Base-by-base conservation (phyloP, 1,140 invertebrate species). In the Atta cephalotes region DNA sequence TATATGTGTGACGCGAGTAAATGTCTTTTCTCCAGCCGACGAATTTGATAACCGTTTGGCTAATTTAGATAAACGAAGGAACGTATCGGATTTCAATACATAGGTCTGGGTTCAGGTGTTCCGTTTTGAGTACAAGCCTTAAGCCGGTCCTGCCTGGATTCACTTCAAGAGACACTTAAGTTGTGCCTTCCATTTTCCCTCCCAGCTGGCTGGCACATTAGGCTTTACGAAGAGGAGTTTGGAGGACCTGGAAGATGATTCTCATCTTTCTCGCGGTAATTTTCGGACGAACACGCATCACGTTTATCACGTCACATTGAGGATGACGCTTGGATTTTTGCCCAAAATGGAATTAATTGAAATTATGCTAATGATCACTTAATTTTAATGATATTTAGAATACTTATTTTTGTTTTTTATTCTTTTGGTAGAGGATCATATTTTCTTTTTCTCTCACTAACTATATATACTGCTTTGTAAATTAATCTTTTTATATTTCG, bases 271-370 rank as follows among this genome's bases (percentile, higher is more conserved):
- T 77, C 84, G 18, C 60, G 45, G 39, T 68, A 72, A 51, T 66
- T 87, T 76, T 82, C 51, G 79, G 35, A 25, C 68, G 35, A 68
- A 66, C 80, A 72, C 70, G 68, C 60, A 76, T 85, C 66, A 56
- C 60, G 62, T 31, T 76, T 53, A 76, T 85, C 66, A 62, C 66
- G 62, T 31, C 76, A 25, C 28, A 60, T 62, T 58, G 56, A 53
- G 31, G 18, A 63, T 53, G 39, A n/a, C 12, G 16, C 9, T 25
- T 62, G 25, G 14, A n/a, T 63, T 39, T 25, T 51, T 65, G 14
- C 4, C 21, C 18, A 82, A 21, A 31, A 49, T 72, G 14, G 31
- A 87, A 10, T 21, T 62, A 53, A 49, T 51, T 66, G 12, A 76
- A 66, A 76, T 86, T 62, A 53, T 16, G 16, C 25, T 62, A 25